These are phyloP conservation scores for Microcebus tavaratra DNA, from an alignment of 2,113 vertebrate species.

Conservation along the genomic window DNA sequence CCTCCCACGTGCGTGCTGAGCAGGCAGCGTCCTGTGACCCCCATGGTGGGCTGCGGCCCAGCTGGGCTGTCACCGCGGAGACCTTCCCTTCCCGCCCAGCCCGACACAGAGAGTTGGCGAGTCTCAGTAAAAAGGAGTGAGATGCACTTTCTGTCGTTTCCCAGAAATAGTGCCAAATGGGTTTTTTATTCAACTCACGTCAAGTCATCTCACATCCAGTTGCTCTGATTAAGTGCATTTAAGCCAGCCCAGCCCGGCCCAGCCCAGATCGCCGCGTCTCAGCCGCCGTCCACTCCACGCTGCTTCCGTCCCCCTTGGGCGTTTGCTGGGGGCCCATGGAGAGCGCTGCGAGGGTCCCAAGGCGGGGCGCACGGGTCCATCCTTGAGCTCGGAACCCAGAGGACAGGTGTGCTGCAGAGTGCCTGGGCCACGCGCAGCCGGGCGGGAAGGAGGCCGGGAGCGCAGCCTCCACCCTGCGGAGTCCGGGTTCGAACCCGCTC, in stretches of 20 bases:
- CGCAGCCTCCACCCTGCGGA: too few species aligned
- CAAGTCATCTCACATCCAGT: neutral
- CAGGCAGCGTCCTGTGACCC: neutral
- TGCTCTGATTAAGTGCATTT: neutral
- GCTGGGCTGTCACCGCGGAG: neutral
- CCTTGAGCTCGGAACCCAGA: neutral
- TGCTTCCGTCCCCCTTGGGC: accelerated
- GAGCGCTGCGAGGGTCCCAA: neutral
- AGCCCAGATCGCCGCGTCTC: accelerated
- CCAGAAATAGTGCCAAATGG: neutral
- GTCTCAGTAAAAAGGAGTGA: neutral
- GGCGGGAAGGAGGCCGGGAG: neutral
- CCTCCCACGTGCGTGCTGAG: accelerated
- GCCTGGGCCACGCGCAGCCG: accelerated
- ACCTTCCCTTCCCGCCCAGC: too few species aligned
- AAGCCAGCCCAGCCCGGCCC: neutral
- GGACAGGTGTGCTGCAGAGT: neutral
- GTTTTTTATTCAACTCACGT: neutral
- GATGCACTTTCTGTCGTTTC: neutral
- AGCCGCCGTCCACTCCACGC: accelerated
- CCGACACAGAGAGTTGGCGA: neutral
- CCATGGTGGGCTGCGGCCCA: too few species aligned
- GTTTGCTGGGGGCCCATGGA: accelerated
- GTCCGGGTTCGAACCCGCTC: neutral
- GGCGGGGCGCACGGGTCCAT: neutral